phyloP scores from a whole-genome alignment of 2,113 vertebrate species.

The Acanthochromis polyacanthus region DNA sequence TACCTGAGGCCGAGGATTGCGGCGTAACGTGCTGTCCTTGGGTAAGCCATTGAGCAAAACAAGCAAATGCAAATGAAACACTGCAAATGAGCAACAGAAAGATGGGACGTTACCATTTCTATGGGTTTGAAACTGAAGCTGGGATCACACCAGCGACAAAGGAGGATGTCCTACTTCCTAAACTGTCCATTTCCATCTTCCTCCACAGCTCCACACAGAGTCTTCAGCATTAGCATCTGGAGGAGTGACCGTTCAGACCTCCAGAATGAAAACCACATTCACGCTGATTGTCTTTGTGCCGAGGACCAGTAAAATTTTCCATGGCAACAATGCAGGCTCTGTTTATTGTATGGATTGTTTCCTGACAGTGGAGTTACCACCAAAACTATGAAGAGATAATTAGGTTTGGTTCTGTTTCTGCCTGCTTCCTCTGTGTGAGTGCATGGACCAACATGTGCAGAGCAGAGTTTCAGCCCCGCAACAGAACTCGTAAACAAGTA shows the following conservation, averaged over 20 bases:
- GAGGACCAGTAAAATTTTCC: constrained; percentile 58
- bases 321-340: constrained; percentile 57
- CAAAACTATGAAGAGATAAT: constrained; percentile 53
- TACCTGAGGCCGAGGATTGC: constrained; percentile 41
- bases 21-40: constrained; percentile 48
- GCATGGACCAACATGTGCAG: constrained; percentile 12
- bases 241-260: constrained; percentile 26
- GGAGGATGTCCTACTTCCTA: not conserved
- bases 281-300: constrained; percentile 12
- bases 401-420: constrained; percentile 23
- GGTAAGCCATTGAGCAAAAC: constrained; percentile 59
- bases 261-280: constrained; percentile 58
- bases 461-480: constrained; percentile 35
- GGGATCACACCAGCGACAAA: too few species aligned
- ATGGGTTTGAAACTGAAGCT: not conserved
- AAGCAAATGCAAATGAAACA: constrained; percentile 38
- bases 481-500: constrained; percentile 50
- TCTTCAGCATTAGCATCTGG: constrained; percentile 19
- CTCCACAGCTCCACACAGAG: constrained; percentile 1
- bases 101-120: not conserved
- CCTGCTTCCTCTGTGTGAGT: not conserved
- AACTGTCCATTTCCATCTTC: constrained; percentile 15
- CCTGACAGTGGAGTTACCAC: constrained; percentile 38
- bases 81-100: constrained; percentile 16
- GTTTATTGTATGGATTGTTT: constrained; percentile 45